These are phyloP conservation scores for Drosophila santomea DNA, from an alignment of 1,140 invertebrate species.

Conservation along the genomic window DNA sequence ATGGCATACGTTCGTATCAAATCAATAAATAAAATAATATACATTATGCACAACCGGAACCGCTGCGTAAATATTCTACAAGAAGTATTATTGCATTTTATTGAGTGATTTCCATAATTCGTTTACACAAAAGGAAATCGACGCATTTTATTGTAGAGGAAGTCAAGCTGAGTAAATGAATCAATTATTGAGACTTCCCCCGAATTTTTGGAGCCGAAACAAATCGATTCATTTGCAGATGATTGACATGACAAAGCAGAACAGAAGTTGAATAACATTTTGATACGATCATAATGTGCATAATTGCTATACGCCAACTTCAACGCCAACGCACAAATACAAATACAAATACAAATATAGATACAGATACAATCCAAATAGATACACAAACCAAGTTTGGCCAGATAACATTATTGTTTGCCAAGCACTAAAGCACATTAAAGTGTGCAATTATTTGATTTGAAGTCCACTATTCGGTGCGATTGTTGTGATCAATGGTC, in stretches of 20 bases:
- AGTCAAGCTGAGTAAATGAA: constrained; percentile 24
- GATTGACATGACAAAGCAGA: constrained; percentile 47
- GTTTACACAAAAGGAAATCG: constrained; percentile 19
- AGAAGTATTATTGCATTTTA: constrained; percentile 12
- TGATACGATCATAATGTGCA: constrained; percentile 29
- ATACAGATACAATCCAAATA: constrained; percentile 22
- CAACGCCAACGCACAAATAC: constrained; percentile 1
- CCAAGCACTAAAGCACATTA: constrained; percentile 58
- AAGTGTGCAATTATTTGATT: constrained; percentile 73
- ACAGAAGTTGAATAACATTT: constrained; percentile 74
- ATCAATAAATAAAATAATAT: too few relatives aligned
- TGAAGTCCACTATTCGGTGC: constrained; percentile 15
- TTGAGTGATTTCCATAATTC: constrained; percentile 20
- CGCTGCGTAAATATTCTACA: background rate
- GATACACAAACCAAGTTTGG: constrained; percentile 15
- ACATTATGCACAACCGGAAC: too few relatives aligned
- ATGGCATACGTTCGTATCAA: too few relatives aligned
- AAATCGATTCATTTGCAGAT: constrained; percentile 40
- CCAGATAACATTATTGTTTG: constrained; percentile 48
- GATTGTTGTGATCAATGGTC: constrained; percentile 31
- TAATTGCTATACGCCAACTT: constrained; percentile 38
- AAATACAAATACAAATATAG: constrained; percentile 6
- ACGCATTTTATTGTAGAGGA: constrained; percentile 21
- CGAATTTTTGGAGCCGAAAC: background rate
- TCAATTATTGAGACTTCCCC: constrained; percentile 37